phyloP scores from a whole-genome alignment of 2,888 invertebrate genomes.

The Drosophila prostipennis region DNA sequence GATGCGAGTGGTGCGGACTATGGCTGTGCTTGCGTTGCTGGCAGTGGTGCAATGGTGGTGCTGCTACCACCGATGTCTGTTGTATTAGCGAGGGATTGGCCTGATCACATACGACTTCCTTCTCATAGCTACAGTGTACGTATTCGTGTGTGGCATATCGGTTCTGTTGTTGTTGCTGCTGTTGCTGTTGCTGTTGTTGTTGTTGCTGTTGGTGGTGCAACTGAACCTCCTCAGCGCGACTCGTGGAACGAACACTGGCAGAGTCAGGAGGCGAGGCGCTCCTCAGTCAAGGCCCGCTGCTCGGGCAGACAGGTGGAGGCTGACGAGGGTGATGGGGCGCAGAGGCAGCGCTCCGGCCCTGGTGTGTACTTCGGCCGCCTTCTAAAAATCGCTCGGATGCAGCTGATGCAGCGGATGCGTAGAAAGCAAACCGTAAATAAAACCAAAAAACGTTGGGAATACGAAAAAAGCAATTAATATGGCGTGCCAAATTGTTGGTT shows the following conservation, averaged over 20 bases:
- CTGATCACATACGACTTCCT: conserved; percentile 84
- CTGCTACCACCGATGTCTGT: conserved; percentile 1
- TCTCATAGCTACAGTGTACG: conserved; percentile 83
- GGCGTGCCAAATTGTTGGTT: conserved; percentile 29
- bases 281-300: conserved; percentile 86
- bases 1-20: conserved; percentile 51
- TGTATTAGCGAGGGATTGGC: conserved; percentile 71
- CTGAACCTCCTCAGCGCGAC: conserved; percentile 74
- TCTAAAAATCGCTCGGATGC: conserved; percentile 95
- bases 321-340: conserved; percentile 86
- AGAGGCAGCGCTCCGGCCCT: conserved; percentile 87
- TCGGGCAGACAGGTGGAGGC: conserved; percentile 85
- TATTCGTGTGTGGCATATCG: conserved; percentile 76
- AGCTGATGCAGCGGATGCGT: conserved; percentile 86
- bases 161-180: conserved; percentile 31
- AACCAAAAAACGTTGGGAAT: conserved; percentile 37
- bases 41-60: conserved; percentile 46
- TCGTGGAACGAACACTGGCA: conserved; percentile 75
- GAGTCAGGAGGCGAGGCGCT: conserved; percentile 89
- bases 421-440: conserved; percentile 12
- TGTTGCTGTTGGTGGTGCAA: conserved; percentile 53
- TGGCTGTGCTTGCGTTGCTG: conserved; percentile 68
- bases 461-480: conserved; percentile 60
- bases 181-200: conserved; percentile 60
- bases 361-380: conserved; percentile 88